Evolutionary conservation across 2,113 vertebrate species (phyloP), one percentile per base, ranked within the genome.

Genomic region (Percopsis transmontana): DNA sequence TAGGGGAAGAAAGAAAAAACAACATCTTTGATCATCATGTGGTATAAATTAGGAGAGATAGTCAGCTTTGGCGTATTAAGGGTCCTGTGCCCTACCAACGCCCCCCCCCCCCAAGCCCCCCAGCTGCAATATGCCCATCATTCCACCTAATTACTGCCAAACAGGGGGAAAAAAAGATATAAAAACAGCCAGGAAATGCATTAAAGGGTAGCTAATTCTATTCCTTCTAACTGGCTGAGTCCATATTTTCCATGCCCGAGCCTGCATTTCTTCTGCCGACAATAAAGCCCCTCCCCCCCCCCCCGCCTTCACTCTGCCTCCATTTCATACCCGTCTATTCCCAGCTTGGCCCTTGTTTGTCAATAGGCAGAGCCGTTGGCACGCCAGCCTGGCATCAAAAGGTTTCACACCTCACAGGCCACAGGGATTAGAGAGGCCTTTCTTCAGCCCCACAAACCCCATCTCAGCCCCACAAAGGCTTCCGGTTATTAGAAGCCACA

Each of bases 401-500:
- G 85, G 88, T 83, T 92, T 93, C 90, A 93, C 91, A 92, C 89
- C 89, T 92, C 89, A 91, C 82, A 87, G 90, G 87, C 87, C 89
- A 91, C 90, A 89, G 90, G 91, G 92, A 93, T 92, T 92, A 93
- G 90, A 93, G 90, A 87, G 87, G 88, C 85, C 89, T 90, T 90
- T 33, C 27, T 33, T 91, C 89, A 89, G 87, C 66, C 84, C 88
- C 85, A 88, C 81, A 89, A 87, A 90, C 87, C 85, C 81, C 87
- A 85, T 91, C 85, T 89, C 81, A 77, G 83, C 89, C 73, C 80
- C 86, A 90, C 91, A 91, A 90, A 91, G 85, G 85, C 85, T 91
- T 90, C 87, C 85, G 82, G 88, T 90, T 90, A 92, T 91, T 91
- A 90, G 85, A 87, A 84, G 77, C 81, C 85, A 80, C 73, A 75